Conservation (phyloP, 2,888 invertebrate species). For the Mimumesa dahlbomi region DNA sequence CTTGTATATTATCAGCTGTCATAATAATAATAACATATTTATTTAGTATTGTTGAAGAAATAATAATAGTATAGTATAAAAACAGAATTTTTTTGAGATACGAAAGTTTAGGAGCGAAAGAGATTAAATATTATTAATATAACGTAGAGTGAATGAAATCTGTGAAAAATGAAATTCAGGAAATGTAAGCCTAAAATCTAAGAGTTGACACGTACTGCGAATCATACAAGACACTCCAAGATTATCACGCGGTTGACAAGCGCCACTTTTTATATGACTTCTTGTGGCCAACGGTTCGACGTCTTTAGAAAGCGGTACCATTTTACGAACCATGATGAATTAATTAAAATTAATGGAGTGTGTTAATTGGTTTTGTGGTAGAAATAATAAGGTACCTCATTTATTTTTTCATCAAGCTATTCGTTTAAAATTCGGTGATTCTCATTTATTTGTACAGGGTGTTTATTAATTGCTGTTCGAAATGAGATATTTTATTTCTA, state of each 20-base stretch:
- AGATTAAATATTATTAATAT: neutral
- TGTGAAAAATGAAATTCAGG: neutral
- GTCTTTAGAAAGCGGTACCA: neutral
- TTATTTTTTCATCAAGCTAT: too few relatives aligned
- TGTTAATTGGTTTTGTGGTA: too few relatives aligned
- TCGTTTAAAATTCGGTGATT: too few relatives aligned
- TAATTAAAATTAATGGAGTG: conserved; percentile 4
- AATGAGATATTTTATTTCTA: too few relatives aligned
- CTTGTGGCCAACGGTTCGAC: neutral
- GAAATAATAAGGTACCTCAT: too few relatives aligned
- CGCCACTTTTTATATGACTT: conserved; percentile 4
- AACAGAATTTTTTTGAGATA: neutral
- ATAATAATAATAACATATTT: too few relatives aligned
- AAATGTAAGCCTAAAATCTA: neutral
- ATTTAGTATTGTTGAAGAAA: neutral
- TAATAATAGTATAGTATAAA: neutral
- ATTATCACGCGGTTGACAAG: conserved; percentile 14
- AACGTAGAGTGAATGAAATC: too few relatives aligned
- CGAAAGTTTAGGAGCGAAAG: neutral
- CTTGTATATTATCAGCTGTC: conserved; percentile 14
- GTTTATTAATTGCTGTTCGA: too few relatives aligned
- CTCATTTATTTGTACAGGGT: too few relatives aligned
- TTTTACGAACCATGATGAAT: conserved; percentile 1
- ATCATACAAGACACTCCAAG: neutral
- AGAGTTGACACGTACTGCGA: conserved; percentile 16